Conservation (phyloP, 2,888 invertebrate species). For the Stenchaetothrips biformis region DNA sequence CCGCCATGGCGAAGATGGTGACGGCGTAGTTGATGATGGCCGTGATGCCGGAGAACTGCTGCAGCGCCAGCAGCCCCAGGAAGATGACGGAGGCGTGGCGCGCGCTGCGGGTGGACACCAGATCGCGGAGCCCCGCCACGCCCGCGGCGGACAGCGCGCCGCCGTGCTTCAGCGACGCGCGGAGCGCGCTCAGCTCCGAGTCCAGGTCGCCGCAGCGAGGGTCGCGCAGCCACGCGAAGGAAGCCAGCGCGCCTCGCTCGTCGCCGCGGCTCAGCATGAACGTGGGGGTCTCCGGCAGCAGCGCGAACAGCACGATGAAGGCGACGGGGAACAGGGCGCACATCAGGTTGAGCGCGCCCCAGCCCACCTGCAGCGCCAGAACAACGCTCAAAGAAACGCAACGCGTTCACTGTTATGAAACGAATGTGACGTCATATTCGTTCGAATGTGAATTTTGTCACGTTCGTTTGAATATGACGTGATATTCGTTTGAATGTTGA, state of each 20-base stretch:
- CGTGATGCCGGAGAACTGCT: conserved; percentile 47
- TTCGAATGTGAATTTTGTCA: too few species aligned
- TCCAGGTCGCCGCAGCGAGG: conserved; percentile 20
- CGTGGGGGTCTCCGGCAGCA: conserved; percentile 58
- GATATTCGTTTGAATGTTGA: too few species aligned
- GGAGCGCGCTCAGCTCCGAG: neutral
- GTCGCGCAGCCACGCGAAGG: conserved; percentile 37
- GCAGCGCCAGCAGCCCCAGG: conserved; percentile 43
- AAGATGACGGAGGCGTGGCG: conserved; percentile 43
- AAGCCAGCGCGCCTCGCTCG: conserved; percentile 46
- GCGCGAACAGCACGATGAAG: conserved; percentile 49
- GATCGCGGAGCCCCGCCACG: neutral
- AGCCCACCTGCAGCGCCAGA: too few species aligned
- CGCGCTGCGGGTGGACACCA: conserved; percentile 35
- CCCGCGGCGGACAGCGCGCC: conserved; percentile 3
- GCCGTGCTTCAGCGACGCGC: neutral
- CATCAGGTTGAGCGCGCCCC: neutral
- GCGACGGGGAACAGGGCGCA: conserved; percentile 45
- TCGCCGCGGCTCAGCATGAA: conserved; percentile 47
- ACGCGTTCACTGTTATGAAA: too few species aligned
- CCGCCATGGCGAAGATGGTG: conserved; percentile 40
- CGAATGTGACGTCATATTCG: too few species aligned
- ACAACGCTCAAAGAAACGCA: too few species aligned
- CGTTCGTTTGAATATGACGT: too few species aligned
- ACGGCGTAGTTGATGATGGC: conserved; percentile 43